A percentile compares a stretch with the other conserved stretches of the same genome.
phyloP scores from a whole-genome alignment of 2,888 invertebrate genomes.

The Spodoptera exigua region DNA sequence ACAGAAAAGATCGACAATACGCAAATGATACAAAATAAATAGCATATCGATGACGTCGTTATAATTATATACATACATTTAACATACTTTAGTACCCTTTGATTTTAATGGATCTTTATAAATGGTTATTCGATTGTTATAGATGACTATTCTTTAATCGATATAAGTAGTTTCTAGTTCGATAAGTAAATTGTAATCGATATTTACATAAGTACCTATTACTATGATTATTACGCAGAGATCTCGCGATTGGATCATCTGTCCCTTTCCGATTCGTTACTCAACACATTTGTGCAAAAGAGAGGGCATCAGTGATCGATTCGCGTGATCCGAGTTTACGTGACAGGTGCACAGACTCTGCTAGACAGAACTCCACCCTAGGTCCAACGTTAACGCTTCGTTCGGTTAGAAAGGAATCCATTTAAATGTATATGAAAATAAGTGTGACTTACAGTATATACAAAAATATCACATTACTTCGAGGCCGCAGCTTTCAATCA shows the following conservation, averaged over 20 bases:
- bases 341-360: slow-evolving; percentile 66
- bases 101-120: slow-evolving; percentile 84
- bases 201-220: slow-evolving; percentile 86
- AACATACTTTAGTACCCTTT: slow-evolving; percentile 88
- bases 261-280: slow-evolving; percentile 42
- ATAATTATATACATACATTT: slow-evolving; percentile 85
- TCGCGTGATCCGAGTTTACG: slow-evolving; percentile 60
- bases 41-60: slow-evolving; percentile 82
- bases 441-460: slow-evolving; percentile 89
- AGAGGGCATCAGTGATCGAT: slow-evolving; percentile 46
- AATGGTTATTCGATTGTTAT: slow-evolving; percentile 82
- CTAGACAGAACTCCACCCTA: slow-evolving; percentile 70
- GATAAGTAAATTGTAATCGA: slow-evolving; percentile 79
- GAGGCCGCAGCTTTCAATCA: slow-evolving; percentile 89
- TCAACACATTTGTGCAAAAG: slow-evolving; percentile 48
- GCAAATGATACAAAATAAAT: slow-evolving; percentile 87
- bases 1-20: slow-evolving; percentile 84
- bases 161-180: slow-evolving; percentile 71
- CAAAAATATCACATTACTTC: slow-evolving; percentile 90
- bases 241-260: slow-evolving; percentile 50
- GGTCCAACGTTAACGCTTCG: slow-evolving; percentile 80
- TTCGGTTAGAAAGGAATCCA: slow-evolving; percentile 85
- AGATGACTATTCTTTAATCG: slow-evolving; percentile 81
- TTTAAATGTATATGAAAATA: slow-evolving; percentile 89
- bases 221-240: slow-evolving; percentile 65